Conservation (phyloP, 2,888 invertebrate species). For the Drosophila subquinaria region DNA sequence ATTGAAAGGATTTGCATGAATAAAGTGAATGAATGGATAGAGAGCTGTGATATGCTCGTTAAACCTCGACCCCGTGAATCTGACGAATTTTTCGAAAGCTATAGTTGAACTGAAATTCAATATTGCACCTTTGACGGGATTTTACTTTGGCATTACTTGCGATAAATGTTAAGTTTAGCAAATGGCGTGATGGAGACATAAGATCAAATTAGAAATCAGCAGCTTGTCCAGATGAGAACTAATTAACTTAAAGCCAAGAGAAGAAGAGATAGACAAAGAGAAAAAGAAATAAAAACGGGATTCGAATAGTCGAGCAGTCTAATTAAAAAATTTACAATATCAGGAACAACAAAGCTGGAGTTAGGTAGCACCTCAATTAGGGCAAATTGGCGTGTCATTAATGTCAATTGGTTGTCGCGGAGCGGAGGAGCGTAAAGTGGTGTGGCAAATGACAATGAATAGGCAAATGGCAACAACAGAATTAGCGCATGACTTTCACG, state of each 20-base stretch:
- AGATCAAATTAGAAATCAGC: constrained; percentile 19
- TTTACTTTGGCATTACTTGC: constrained; percentile 19
- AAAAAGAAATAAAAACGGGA: not conserved
- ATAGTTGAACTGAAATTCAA: constrained; percentile 66
- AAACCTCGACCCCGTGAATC: constrained; percentile 40
- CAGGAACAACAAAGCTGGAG: constrained; percentile 31
- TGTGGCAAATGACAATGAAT: constrained; percentile 78
- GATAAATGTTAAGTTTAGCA: constrained; percentile 22
- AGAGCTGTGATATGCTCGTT: constrained; percentile 60
- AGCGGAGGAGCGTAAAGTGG: constrained; percentile 30
- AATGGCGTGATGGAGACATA: not conserved
- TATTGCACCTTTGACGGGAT: constrained; percentile 35
- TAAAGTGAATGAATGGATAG: constrained; percentile 10
- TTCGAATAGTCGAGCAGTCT: constrained; percentile 45
- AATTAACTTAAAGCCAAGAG: constrained; percentile 8
- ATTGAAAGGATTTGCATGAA: constrained; percentile 65
- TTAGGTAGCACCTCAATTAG: constrained; percentile 71
- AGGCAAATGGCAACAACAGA: constrained; percentile 66
- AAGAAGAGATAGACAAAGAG: not conserved
- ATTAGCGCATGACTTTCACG: constrained; percentile 80
- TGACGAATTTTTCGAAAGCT: constrained; percentile 32
- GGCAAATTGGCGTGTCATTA: constrained; percentile 75
- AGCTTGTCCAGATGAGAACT: constrained; percentile 13
- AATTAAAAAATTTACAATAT: constrained; percentile 65
- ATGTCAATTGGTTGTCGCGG: constrained; percentile 67